Conservation (phyloP, 2,113 vertebrate genomes). For the Entomyzon cyanotis region DNA sequence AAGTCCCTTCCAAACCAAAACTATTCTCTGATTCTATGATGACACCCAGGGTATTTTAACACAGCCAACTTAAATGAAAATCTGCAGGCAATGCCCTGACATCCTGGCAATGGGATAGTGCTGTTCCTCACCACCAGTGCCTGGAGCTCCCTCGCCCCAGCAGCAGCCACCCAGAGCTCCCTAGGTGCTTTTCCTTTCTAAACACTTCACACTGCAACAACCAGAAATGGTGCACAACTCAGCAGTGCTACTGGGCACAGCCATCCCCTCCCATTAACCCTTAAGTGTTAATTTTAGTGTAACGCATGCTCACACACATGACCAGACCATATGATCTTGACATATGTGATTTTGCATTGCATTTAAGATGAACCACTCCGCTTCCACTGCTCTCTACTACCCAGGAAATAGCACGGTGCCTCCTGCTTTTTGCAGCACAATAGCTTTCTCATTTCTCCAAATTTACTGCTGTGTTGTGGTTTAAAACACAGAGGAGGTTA, state of each 20-base stretch:
- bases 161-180: not conserved
- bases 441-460: not conserved
- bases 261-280: too few species aligned
- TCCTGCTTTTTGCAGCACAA: not conserved
- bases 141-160: not conserved
- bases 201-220: not conserved
- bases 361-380: not conserved
- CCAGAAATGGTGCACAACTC: rapidly evolving
- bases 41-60: not conserved
- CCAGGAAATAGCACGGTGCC: not conserved
- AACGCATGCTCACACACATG: not conserved
- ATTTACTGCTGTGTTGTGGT: rapidly evolving
- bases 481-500: not conserved
- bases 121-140: not conserved
- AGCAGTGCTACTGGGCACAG: not conserved
- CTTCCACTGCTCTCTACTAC: rapidly evolving
- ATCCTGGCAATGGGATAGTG: not conserved
- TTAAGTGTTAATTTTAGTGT: rapidly evolving
- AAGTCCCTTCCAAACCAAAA: not conserved
- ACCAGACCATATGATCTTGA: rapidly evolving
- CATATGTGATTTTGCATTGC: rapidly evolving
- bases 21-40: not conserved
- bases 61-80: not conserved
- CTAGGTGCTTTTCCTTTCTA: not conserved
- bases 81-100: not conserved